Conservation (phyloP, 2,888 invertebrate species). For the Aphodius sticticus region DNA sequence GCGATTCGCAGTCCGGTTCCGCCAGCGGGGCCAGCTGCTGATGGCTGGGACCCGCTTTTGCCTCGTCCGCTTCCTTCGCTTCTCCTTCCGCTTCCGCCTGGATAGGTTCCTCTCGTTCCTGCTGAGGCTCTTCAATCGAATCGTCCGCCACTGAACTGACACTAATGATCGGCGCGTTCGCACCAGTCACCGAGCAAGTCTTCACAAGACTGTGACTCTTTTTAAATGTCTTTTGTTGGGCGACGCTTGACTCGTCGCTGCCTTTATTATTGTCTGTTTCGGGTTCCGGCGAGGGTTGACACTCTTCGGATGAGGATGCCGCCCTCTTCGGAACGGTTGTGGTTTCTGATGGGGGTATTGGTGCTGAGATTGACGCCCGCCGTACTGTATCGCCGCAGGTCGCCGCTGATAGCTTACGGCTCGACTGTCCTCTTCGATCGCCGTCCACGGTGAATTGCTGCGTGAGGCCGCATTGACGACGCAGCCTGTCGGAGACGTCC, state of each 20-base stretch:
- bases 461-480: constrained; percentile 69
- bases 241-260: constrained; percentile 44
- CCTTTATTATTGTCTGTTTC: constrained; percentile 54
- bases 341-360: constrained; percentile 34
- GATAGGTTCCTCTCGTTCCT: constrained; percentile 29
- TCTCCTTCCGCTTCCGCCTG: constrained; percentile 28
- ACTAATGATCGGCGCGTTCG: constrained; percentile 70
- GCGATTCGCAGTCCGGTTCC: constrained; percentile 74
- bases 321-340: constrained; percentile 43
- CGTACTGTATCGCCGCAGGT: constrained; percentile 54
- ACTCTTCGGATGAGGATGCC: constrained; percentile 63
- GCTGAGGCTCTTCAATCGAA: constrained; percentile 45
- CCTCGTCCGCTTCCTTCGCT: constrained; percentile 12
- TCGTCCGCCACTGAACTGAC: constrained; percentile 78
- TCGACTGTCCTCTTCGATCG: constrained; percentile 52
- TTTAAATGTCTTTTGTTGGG: constrained; percentile 53
- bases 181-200: constrained; percentile 57
- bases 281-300: constrained; percentile 47
- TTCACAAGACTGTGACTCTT: constrained; percentile 58
- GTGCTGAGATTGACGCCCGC: constrained; percentile 59
- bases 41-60: not conserved
- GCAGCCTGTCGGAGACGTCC: constrained; percentile 67
- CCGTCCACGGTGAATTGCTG: constrained; percentile 76
- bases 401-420: constrained; percentile 56
- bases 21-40: constrained; percentile 70